Conservation (phyloP, 1,140 invertebrate species). For the Drosophila pseudoobscura region DNA sequence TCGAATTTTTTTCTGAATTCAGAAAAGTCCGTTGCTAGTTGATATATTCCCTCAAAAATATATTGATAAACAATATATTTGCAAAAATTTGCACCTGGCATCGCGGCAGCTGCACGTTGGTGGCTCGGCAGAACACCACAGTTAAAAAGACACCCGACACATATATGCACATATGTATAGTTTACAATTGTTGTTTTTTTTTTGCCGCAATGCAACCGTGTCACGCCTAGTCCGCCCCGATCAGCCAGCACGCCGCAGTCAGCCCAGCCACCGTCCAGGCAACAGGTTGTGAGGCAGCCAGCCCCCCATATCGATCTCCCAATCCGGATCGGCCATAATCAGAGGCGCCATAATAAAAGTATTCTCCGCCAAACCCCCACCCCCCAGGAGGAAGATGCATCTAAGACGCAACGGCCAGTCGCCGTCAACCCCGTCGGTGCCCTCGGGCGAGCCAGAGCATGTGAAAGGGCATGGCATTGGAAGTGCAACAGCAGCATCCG, state of each 20-base stretch:
- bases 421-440: too few relatives aligned
- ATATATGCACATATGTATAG: slow-evolving; percentile 23
- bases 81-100: too few relatives aligned
- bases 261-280: slow-evolving; percentile 18
- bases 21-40: too few relatives aligned
- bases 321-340: too few relatives aligned
- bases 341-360: neutral
- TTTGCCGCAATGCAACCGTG: slow-evolving; percentile 34
- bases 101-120: too few relatives aligned
- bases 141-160: slow-evolving; percentile 2
- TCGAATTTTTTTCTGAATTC: too few relatives aligned
- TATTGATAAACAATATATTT: too few relatives aligned
- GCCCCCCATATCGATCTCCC: neutral
- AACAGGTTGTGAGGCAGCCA: slow-evolving; percentile 44
- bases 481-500: neutral
- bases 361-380: neutral
- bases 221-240: slow-evolving; percentile 18
- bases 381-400: slow-evolving; percentile 1
- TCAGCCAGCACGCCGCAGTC: slow-evolving; percentile 19
- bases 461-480: neutral
- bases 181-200: slow-evolving; percentile 5
- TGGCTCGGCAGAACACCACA: neutral
- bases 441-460: too few relatives aligned
- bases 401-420: slow-evolving; percentile 2
- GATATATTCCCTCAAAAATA: too few relatives aligned